Conservation (phyloP, 30 jellyfish, hydroid and myxozoan genomes). For the Turritopsis rubra region DNA sequence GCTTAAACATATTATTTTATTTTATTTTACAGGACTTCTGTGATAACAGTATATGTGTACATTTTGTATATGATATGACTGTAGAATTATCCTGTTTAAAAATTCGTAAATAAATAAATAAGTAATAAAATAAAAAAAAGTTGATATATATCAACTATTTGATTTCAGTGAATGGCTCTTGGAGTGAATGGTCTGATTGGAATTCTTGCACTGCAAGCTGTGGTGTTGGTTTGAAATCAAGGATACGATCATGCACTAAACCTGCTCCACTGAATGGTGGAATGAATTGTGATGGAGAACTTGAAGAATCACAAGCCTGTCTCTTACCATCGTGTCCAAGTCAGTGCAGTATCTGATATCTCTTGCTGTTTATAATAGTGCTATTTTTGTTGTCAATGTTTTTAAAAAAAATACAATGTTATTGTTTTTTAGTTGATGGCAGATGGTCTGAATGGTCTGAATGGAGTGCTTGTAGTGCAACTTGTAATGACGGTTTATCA, state of each 20-base stretch:
- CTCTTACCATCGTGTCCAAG: background rate
- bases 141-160: no score
- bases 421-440: constrained; percentile 62
- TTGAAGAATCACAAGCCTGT: background rate
- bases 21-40: no score
- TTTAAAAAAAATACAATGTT: background rate
- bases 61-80: no score
- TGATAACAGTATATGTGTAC: no score
- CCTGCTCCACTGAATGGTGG: background rate
- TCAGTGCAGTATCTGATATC: background rate
- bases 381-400: background rate
- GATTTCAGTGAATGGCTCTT: background rate
- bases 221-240: background rate
- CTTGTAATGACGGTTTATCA: constrained; percentile 58
- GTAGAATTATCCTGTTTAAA: no score
- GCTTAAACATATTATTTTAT: no score
- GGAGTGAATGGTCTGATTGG: background rate
- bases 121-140: no score
- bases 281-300: background rate
- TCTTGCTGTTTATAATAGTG: background rate
- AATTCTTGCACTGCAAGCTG: background rate
- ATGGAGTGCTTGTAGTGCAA: constrained; percentile 75
- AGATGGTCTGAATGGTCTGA: constrained; percentile 53
- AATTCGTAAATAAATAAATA: no score
- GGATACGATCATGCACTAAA: background rate